These are phyloP conservation scores for Cotesia chilonis DNA, from an alignment of 1,140 invertebrate species.

Conservation along the genomic window DNA sequence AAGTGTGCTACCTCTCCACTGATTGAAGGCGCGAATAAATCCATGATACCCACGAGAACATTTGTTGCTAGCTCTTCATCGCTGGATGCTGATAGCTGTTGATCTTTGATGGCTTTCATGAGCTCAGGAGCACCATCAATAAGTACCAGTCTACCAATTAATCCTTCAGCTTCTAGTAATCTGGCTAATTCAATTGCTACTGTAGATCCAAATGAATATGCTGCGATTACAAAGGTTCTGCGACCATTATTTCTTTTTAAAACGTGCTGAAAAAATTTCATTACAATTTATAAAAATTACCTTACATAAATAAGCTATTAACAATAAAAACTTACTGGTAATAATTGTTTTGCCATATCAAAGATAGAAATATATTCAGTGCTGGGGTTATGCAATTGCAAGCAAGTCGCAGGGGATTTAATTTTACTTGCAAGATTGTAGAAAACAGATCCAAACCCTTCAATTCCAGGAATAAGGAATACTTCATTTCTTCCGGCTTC, in stretches of 20 bases:
- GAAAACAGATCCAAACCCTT: slow-evolving; percentile 69
- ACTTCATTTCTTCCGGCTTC: slow-evolving; percentile 55
- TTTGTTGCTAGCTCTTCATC: slow-evolving; percentile 50
- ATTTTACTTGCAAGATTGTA: slow-evolving; percentile 64
- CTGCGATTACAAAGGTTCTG: slow-evolving; percentile 58
- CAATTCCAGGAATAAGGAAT: slow-evolving; percentile 77
- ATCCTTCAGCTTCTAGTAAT: slow-evolving; percentile 55
- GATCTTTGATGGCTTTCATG: slow-evolving; percentile 47
- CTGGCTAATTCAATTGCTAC: slow-evolving; percentile 59
- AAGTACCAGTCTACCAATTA: slow-evolving; percentile 54
- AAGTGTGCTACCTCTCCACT: slow-evolving; percentile 44
- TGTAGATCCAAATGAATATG: slow-evolving; percentile 62
- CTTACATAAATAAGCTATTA: too few relatives aligned
- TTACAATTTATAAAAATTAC: too few relatives aligned
- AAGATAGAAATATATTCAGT: slow-evolving; percentile 39
- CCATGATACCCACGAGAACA: slow-evolving; percentile 49
- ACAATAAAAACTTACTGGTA: slow-evolving; percentile 54
- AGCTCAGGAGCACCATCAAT: slow-evolving; percentile 63
- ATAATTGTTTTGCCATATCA: slow-evolving; percentile 54
- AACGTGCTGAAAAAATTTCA: slow-evolving; percentile 47
- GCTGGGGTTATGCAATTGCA: slow-evolving; percentile 66
- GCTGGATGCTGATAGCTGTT: slow-evolving; percentile 39
- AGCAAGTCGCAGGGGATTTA: slow-evolving; percentile 68
- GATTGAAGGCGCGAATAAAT: slow-evolving; percentile 34
- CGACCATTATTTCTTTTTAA: slow-evolving; percentile 49